Evolutionary conservation across 2,888 invertebrate species (phyloP).

Genomic region (Zele albiditarsus): DNA sequence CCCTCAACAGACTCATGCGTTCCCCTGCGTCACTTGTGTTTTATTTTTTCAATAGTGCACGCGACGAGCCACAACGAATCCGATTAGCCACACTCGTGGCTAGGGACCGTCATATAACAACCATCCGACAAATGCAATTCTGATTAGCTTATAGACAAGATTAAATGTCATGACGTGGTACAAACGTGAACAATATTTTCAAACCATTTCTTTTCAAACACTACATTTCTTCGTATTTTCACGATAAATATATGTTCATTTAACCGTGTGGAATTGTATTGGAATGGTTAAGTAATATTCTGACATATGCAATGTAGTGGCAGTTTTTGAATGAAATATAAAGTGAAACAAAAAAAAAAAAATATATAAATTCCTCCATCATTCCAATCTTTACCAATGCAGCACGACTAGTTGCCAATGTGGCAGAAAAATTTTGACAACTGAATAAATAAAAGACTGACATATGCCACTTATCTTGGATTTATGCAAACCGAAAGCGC

Average conservation of each 20-base stretch:
- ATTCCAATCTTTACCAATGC: background rate
- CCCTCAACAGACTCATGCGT: background rate
- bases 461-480: slow-evolving; percentile 27
- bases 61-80: slow-evolving; percentile 33
- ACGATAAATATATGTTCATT: too few species aligned
- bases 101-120: background rate
- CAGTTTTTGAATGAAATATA: background rate
- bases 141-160: slow-evolving; percentile 9
- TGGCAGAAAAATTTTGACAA: slow-evolving; percentile 14
- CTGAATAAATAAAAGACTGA: slow-evolving; percentile 23
- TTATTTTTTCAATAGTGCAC: slow-evolving; percentile 8
- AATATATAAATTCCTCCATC: background rate
- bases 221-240: background rate
- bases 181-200: background rate
- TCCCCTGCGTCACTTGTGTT: background rate
- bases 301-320: background rate
- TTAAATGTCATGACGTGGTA: background rate
- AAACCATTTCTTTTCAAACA: background rate
- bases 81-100: slow-evolving; percentile 22
- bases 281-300: background rate
- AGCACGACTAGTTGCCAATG: background rate
- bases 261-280: background rate
- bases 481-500: slow-evolving; percentile 12
- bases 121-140: slow-evolving; percentile 1
- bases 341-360: background rate